These are phyloP conservation scores for Etheostoma spectabile DNA, from an alignment of 2,113 vertebrate species.

Conservation along the genomic window DNA sequence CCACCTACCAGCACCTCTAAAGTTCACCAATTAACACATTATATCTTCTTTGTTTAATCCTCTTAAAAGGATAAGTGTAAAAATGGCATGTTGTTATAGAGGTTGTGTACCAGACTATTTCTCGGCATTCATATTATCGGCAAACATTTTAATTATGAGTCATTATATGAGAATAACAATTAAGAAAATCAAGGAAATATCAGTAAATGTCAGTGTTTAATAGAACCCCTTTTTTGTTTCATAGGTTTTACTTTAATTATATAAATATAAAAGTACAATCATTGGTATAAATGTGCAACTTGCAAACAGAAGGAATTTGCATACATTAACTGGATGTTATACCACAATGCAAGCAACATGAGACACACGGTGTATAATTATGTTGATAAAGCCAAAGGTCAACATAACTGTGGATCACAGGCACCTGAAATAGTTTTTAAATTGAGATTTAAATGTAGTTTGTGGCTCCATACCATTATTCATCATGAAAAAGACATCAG, in stretches of 20 bases:
- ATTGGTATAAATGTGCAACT: slow-evolving; percentile 88
- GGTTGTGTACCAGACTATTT: background rate
- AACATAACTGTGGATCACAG: slow-evolving; percentile 60
- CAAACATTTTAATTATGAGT: background rate
- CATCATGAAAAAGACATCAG: background rate
- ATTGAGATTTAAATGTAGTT: slow-evolving; percentile 1
- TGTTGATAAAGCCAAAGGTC: slow-evolving; percentile 40
- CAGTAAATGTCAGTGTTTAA: slow-evolving; percentile 71
- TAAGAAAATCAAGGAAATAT: slow-evolving; percentile 29
- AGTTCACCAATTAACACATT: background rate
- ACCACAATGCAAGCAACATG: slow-evolving; percentile 81
- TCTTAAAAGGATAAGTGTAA: background rate
- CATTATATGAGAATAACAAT: slow-evolving; percentile 2
- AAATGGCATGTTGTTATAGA: background rate
- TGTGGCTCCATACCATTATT: slow-evolving; percentile 19
- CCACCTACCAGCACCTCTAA: background rate
- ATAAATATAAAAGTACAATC: slow-evolving; percentile 89
- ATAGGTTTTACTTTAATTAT: slow-evolving; percentile 76
- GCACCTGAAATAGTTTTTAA: slow-evolving; percentile 28
- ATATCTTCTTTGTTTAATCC: slow-evolving; percentile 1
- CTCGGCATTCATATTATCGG: background rate
- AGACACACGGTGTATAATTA: slow-evolving; percentile 49
- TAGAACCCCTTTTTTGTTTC: slow-evolving; percentile 64
- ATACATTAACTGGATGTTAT: slow-evolving; percentile 80
- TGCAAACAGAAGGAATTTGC: slow-evolving; percentile 83